phyloP scores from a whole-genome alignment of 1,140 invertebrate genomes.

The Cherax quadricarinatus region DNA sequence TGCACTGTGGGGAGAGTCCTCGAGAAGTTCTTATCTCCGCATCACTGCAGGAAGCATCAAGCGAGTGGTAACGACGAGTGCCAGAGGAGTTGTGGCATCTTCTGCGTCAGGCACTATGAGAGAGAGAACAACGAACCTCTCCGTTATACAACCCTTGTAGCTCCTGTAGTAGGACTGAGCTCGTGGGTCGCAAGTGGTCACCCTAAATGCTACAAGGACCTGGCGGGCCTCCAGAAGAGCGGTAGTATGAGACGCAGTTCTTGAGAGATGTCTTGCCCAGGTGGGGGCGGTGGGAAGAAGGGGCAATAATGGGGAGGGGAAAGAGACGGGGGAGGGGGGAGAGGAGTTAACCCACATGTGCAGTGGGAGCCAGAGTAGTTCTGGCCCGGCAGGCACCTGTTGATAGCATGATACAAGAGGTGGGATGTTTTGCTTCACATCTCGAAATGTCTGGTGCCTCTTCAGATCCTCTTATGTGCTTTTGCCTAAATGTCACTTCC shows the following conservation, averaged over 20 bases:
- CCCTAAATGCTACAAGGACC: slow-evolving; percentile 42
- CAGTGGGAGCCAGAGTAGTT: neutral
- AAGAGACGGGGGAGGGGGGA: neutral
- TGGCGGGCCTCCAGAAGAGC: slow-evolving; percentile 38
- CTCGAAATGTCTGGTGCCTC: no score
- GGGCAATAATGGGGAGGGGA: neutral
- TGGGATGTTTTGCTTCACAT: neutral
- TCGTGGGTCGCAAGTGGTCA: slow-evolving; percentile 25
- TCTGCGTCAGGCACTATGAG: neutral
- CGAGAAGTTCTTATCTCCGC: neutral
- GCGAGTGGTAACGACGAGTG: neutral
- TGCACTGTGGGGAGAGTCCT: no score
- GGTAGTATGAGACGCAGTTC: slow-evolving; percentile 32
- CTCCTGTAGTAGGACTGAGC: slow-evolving; percentile 43
- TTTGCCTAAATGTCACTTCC: no score
- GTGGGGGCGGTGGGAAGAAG: neutral
- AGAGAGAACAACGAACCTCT: slow-evolving; percentile 5
- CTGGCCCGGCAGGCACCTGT: slow-evolving; percentile 3
- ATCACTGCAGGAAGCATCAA: neutral
- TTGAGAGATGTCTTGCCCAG: neutral
- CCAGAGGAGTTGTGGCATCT: slow-evolving; percentile 17
- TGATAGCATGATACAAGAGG: neutral
- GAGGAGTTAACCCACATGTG: slow-evolving; percentile 41
- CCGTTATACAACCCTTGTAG: neutral
- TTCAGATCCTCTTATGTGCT: no score